These are phyloP conservation scores for Neoniphon sammara DNA, from an alignment of 2,797 vertebrate genomes.

Conservation along the genomic window DNA sequence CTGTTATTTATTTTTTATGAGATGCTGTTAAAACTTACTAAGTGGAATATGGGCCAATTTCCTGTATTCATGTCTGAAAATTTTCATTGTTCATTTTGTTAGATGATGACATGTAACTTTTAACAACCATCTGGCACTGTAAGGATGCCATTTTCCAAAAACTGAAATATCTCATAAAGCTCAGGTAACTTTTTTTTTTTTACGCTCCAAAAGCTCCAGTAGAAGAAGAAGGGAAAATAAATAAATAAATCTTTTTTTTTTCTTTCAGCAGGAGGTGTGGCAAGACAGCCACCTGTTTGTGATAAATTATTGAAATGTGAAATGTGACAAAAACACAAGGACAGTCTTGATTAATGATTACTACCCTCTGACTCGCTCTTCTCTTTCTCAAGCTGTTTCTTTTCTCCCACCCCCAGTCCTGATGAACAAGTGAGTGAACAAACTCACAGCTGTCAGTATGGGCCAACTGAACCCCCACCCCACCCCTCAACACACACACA, in stretches of 20 bases:
- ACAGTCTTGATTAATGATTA: conserved; percentile 46
- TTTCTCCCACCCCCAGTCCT: neutral
- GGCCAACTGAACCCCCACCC: conserved; percentile 30
- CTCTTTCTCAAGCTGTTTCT: neutral
- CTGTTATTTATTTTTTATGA: neutral
- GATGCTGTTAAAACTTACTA: conserved; percentile 5
- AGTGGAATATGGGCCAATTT: conserved; percentile 19
- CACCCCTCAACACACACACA: neutral
- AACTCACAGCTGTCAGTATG: conserved; percentile 27
- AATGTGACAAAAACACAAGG: conserved; percentile 34
- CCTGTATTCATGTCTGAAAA: conserved; percentile 30
- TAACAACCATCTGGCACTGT: conserved; percentile 59
- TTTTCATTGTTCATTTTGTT: conserved; percentile 49
- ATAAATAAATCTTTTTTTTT: neutral
- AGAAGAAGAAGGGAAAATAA: neutral
- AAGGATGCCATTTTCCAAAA: conserved; percentile 20
- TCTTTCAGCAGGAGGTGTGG: neutral
- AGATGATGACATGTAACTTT: conserved; percentile 61
- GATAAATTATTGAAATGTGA: conserved; percentile 51
- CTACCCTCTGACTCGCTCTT: conserved; percentile 17
- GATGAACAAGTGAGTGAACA: conserved; percentile 24
- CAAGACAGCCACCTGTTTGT: conserved; percentile 41
- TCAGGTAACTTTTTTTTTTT: conserved; percentile 40
- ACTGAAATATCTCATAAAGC: conserved; percentile 44
- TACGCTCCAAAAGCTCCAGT: conserved; percentile 43